Base-by-base conservation (phyloP, 2,113 vertebrate genomes). In the Silurus meridionalis region DNA sequence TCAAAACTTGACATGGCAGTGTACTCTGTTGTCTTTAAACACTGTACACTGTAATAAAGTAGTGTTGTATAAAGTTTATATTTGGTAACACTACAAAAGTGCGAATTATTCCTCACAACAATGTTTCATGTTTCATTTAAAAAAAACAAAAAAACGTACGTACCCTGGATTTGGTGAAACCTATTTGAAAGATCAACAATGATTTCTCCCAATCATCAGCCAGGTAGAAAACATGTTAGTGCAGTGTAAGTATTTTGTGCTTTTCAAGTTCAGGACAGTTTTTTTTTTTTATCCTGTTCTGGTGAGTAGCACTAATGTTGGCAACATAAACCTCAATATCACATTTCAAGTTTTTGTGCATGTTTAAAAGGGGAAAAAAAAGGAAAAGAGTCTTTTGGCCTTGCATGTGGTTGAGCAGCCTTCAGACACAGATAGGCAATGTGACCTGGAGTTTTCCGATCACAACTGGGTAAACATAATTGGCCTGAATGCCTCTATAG, bases 231-330 rank as follows among this genome's bases (percentile, higher is more conserved):
- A 60, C 10, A 11, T 52, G 80, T 85, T 80, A 82, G 72, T 63
- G 66, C 72, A 92, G 83, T 80, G 85, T 77, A 85, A 66, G 64
- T 46, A 80, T 89, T 85, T 75, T 83, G 66, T 82, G 83, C 80
- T 90, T 87, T 85, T 86, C 53, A 82, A 67, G 85, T 75, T 82
- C 50, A 46, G 61, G 25, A 74, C 84, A 28, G 19, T 61, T 88
- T 72, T 82, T 67, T 25, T 9, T 66, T 25, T 37, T 21, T 72
- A 17, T 82, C 64, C 80, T 25, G 28, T 28, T 91, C 46, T 48
- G 79, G 63, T 0, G 0, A 83, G 64, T 86, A 93, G 91, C 92
- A 93, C 88, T 88, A 74, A 61, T 10, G 46, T 57, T n/a, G 89
- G 80, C 60, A 74, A 64, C 60, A 79, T n/a, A 19, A 66, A 86